These are phyloP conservation scores for Eubasilissa regina DNA, from an alignment of 1,140 invertebrate species.

Conservation along the genomic window DNA sequence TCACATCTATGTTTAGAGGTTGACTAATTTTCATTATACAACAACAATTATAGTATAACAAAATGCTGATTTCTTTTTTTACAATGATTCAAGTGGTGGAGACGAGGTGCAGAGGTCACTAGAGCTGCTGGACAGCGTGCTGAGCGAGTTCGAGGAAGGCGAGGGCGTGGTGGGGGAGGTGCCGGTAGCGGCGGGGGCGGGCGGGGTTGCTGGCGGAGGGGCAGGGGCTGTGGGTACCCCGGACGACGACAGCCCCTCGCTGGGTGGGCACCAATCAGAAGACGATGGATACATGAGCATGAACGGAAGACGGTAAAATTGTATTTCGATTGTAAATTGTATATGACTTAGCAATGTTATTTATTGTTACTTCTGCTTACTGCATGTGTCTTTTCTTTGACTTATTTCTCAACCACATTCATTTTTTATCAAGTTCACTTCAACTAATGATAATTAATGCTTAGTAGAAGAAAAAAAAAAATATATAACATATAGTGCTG, in stretches of 20 bases:
- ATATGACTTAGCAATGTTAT: too few relatives aligned
- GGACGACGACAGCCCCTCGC: constrained; percentile 82
- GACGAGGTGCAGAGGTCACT: constrained; percentile 88
- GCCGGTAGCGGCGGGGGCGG: constrained; percentile 61
- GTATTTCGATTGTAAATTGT: not conserved
- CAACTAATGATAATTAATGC: too few relatives aligned
- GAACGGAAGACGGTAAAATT: constrained; percentile 81
- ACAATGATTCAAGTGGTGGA: constrained; percentile 75
- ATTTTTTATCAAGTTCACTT: too few relatives aligned
- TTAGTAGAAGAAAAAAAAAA: too few relatives aligned
- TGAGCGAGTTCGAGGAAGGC: constrained; percentile 88
- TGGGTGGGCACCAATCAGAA: constrained; percentile 85
- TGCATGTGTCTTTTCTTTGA: too few relatives aligned
- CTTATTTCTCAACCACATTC: too few relatives aligned
- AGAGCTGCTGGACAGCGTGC: constrained; percentile 87
- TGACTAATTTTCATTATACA: too few relatives aligned
- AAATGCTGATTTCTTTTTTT: not conserved
- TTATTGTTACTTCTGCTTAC: too few relatives aligned
- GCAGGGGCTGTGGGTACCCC: constrained; percentile 70
- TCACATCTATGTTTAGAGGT: too few relatives aligned
- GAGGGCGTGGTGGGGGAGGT: constrained; percentile 68
- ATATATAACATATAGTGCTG: too few relatives aligned
- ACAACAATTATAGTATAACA: too few relatives aligned
- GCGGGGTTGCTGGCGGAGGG: constrained; percentile 69
- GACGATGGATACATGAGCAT: constrained; percentile 93